phyloP scores from a whole-genome alignment of 2,888 invertebrate species.

The Rapana venosa region DNA sequence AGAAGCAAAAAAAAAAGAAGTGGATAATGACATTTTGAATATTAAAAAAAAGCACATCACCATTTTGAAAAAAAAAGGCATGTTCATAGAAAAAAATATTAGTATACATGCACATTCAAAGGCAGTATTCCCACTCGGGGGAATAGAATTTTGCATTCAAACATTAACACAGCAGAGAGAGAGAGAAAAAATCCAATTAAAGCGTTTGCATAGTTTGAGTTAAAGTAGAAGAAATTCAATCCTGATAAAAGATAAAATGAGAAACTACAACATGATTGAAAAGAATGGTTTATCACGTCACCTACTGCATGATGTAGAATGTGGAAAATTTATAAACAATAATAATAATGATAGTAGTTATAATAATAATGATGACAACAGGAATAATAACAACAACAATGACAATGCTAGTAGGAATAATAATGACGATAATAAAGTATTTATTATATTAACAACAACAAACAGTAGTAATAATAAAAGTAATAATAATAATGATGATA shows the following conservation, averaged over 20 bases:
- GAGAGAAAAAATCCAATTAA: not conserved
- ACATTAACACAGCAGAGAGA: not conserved
- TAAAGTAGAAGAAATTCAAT: not conserved
- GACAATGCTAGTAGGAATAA: too few relatives aligned
- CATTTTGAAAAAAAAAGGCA: not conserved
- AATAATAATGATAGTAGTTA: not conserved
- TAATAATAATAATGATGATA: too few relatives aligned
- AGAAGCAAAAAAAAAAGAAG: conserved; percentile 1
- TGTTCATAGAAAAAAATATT: not conserved
- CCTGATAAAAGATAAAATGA: not conserved
- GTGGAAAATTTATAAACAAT: not conserved
- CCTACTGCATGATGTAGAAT: not conserved
- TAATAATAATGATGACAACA: not conserved
- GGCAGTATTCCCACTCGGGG: too few relatives aligned
- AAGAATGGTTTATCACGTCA: too few relatives aligned
- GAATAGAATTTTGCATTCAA: too few relatives aligned
- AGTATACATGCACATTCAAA: not conserved
- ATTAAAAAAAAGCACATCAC: not conserved
- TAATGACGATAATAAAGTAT: not conserved
- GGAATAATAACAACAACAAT: too few relatives aligned
- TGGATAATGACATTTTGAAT: not conserved
- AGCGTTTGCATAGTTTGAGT: not conserved
- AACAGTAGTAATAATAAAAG: not conserved
- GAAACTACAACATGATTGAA: not conserved
- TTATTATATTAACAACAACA: not conserved